Base-by-base conservation (phyloP, 2,888 invertebrate genomes). In the Heteropelma amictum region DNA sequence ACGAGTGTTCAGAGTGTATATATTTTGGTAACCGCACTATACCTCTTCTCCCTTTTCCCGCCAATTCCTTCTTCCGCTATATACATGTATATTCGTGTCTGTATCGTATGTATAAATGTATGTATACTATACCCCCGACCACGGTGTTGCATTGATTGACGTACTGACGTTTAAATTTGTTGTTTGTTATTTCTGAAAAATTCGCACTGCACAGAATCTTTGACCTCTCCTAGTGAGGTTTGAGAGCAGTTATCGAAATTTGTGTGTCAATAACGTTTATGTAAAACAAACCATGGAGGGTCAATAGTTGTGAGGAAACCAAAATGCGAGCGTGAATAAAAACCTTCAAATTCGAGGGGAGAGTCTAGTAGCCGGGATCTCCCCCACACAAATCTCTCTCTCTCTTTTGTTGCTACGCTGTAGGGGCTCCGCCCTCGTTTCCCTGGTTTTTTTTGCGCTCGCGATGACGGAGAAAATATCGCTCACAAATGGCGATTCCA, bases 371-470 rank as follows among this genome's bases (percentile, higher is more conserved):
- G 54, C 76, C 76, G 60, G 72, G 73, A 38, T 47, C 58, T 33
- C 54, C 51, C 63, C n/a, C 23, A 35, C 40, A 42, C 60, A 49
- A 49, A 45, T 51, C 45, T 42, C 40, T 8, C 40, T 14, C 40
- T 14, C 19, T 45, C 53, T 42, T 30, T n/a, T 72, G 78, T 79
- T 77, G 77, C 77, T 64, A 78, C 72, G 78, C 77, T 72, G 65
- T 58, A 70, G 65, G 68, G 75, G 61, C 72, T 76, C 71, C 75
- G 71, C 75, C 75, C 63, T 72, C 64, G 38, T 30, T 40, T 28
- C 23, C 28, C 10, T 17, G 17, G 33, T 21, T 12, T 28, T 14
- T 14, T 26, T 49, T 21, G 28, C 5, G 17, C 51, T 3, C 40
- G 1, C 35, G 28, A 10, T 26, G 35, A 14, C 10, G n/a, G 7